Conservation (phyloP, 2,113 vertebrate genomes). For the Porphyrio hochstetteri region DNA sequence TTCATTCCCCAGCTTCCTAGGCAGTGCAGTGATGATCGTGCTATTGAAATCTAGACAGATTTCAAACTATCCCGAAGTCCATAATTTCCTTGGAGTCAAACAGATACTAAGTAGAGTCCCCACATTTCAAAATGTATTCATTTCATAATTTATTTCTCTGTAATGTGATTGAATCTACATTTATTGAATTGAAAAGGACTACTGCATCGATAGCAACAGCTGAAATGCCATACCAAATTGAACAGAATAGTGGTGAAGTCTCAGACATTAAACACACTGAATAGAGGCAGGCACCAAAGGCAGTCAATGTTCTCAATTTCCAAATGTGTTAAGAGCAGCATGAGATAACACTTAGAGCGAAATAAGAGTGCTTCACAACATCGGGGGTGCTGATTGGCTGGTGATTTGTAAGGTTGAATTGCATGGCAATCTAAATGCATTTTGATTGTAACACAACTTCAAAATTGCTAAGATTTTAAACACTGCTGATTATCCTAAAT, state of each 20-base stretch:
- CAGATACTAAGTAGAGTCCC: background rate
- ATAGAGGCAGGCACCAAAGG: constrained; percentile 20
- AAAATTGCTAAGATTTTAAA: constrained; percentile 50
- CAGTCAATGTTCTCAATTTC: constrained; percentile 37
- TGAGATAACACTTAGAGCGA: constrained; percentile 22
- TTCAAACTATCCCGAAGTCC: background rate
- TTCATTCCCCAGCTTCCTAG: background rate
- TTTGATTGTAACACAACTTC: constrained; percentile 55
- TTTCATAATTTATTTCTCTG: background rate
- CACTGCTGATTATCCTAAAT: constrained; percentile 57
- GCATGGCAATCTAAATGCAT: constrained; percentile 18
- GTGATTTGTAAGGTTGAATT: constrained; percentile 59
- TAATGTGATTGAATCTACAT: background rate
- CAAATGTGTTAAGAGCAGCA: constrained; percentile 44
- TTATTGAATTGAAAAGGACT: background rate
- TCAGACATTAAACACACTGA: background rate
- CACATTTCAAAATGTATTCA: background rate
- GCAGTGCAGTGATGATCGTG: background rate
- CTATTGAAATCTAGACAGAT: background rate
- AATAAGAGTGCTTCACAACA: constrained; percentile 56
- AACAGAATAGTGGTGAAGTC: background rate
- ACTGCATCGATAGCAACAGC: background rate
- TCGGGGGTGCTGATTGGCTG: constrained; percentile 50
- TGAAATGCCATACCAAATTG: background rate
- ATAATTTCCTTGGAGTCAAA: background rate